Conservation (phyloP, 2,797 vertebrate species). For the Rhabdophis nuchalis region DNA sequence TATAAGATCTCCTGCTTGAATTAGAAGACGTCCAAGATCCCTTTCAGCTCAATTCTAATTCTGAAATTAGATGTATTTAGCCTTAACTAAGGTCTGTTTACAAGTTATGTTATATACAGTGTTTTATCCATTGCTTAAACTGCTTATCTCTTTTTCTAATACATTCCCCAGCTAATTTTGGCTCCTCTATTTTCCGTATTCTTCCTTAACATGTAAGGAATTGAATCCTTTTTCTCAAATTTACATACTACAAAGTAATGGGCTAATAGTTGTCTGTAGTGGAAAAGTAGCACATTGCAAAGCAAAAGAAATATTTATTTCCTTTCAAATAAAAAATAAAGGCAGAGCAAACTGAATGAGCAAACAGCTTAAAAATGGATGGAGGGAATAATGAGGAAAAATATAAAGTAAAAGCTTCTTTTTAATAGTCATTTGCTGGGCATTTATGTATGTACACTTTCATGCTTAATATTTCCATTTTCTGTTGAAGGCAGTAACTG, state of each 20-base stretch:
- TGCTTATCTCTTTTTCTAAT: not conserved
- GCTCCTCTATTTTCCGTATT: not conserved
- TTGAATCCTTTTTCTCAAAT: not conserved
- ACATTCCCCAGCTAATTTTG: not conserved
- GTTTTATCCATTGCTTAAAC: not conserved
- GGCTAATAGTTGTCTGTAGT: not conserved
- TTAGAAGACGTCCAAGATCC: no score
- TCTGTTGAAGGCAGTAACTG: conserved; percentile 63
- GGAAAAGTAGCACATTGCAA: not conserved
- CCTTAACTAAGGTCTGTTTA: not conserved
- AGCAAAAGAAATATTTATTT: conserved; percentile 43
- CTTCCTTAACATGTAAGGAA: not conserved
- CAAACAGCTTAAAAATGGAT: conserved; percentile 54
- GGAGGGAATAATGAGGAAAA: conserved; percentile 43
- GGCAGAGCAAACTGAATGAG: conserved; percentile 42
- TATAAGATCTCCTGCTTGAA: no score
- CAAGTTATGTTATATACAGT: not conserved
- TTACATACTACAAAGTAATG: not conserved
- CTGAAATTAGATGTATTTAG: not conserved
- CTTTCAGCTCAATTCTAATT: no score
- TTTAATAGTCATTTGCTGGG: conserved; percentile 61
- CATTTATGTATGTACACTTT: conserved; percentile 42
- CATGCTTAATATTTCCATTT: conserved; percentile 61
- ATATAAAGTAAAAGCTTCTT: conserved; percentile 59
- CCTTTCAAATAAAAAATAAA: conserved; percentile 50